Base-by-base conservation (phyloP, 1,140 invertebrate species). In the Diorhabda carinulata region DNA sequence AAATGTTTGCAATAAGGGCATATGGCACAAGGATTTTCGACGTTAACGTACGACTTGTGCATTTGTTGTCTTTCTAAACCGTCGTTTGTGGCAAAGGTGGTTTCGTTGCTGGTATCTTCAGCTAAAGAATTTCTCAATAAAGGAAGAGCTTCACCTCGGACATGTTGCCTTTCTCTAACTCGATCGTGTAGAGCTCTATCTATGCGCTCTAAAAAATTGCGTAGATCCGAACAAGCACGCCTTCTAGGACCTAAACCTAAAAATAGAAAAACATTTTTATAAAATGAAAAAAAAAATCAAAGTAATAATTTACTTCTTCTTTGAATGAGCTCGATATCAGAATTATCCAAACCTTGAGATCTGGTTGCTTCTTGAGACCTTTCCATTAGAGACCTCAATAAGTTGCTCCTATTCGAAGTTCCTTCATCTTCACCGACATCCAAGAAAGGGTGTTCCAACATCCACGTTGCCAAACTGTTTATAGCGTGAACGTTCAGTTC, bases 401-500 rank as follows among this genome's bases (percentile, higher is more conserved):
- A 45, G 44, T 68, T 56, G 7, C 9, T 9, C 45, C 58, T 57
- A 60, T 25, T 40, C n/a, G 67, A 56, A 43, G 41, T 40, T 47
- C 47, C 62, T 42, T 58, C 43, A 40, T 75, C 75, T 57, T 71
- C 72, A 41, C 72, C 72, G 4, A 71, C 52, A 41, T 82, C 83
- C 65, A 85, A 81, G 44, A 79, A 81, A 0, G 87, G 87, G 78
- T 89, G 85, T 73, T 89, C 87, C 42, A 89, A 77, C 87, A 89
- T 89, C 88, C 88, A 90, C 2, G 84, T 87, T n/a, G 87, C 88
- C 45, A 90, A 77, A 71, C 83, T 83, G 77, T 88, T 88, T 7
- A 89, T 84, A 41, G 82, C 82, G 43, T 84, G 81, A 4, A 84
- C 85, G 61, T 83, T 83, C 5, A 87, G 77, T 70, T 88, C 87